Evolutionary conservation across 1,140 invertebrate species (phyloP), one percentile per base, ranked within the genome.

Genomic region (Lineus longissimus): DNA sequence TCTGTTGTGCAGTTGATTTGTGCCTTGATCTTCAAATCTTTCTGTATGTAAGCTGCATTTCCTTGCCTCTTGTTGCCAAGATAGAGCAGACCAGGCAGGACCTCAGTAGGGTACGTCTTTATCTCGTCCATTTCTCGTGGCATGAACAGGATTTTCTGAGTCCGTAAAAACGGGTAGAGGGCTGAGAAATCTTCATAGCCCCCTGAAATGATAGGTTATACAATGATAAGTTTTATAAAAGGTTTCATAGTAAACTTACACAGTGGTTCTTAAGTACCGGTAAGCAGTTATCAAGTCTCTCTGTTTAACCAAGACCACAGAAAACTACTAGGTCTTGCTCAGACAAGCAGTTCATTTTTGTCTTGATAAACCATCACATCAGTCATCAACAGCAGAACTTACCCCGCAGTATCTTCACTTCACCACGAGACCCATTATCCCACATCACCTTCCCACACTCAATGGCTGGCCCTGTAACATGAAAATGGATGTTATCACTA

Each of bases 101-200:
- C 73, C 66, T 82, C 80, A n/a, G 72, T 70, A 25, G 80, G 80
- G 59, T 78, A 81, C 17, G 79, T 73, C 57, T 81, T 75, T 17
- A 77, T 66, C 33, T 73, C 73, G 71, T 81, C 79, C 59, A 81
- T 57, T 66, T 82, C 80, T 78, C 81, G 62, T 47, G 79, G 79
- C 73, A 80, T 80, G 62, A 72, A 82, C 19, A 82, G 70, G 30
- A 80, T 76, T 67, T 81, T 79, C 63, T 82, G 78, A 31, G 81
- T 81, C 63, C 81, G 67, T n/a, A 82, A 69, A 66, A 81, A 82
- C 62, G 81, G 81, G 71, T 81, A 82, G 6, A 79, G 68, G 23
- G 75, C 75, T 41, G 81, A 81, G 65, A 82, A 82, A 61, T 72
- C 69, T 65, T 81, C 79, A 73, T 80, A 82, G 17, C 81, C 81